These are phyloP conservation scores for Isotomurus palustris DNA, from an alignment of 2,888 invertebrate genomes.

Conservation along the genomic window DNA sequence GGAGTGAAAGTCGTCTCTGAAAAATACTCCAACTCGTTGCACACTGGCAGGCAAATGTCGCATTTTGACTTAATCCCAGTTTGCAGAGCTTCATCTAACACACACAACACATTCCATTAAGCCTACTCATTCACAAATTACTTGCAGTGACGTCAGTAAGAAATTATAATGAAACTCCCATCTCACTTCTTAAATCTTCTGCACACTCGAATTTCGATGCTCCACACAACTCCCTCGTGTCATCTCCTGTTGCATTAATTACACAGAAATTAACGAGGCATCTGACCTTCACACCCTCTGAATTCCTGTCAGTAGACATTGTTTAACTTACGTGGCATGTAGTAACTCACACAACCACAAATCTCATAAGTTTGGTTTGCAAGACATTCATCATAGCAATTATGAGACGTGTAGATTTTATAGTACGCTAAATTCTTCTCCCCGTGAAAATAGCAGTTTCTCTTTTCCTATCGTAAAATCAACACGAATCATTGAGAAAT, in stretches of 20 bases:
- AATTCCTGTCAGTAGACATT: background rate
- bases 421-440: slow-evolving; percentile 31
- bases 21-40: slow-evolving; percentile 33
- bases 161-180: no score
- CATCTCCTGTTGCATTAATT: slow-evolving; percentile 23
- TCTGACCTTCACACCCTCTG: no score
- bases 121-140: no score
- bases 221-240: slow-evolving; percentile 30
- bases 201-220: slow-evolving; percentile 31
- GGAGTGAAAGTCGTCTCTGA: slow-evolving; percentile 30
- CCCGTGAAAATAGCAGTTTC: slow-evolving; percentile 39
- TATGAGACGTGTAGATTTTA: slow-evolving; percentile 35
- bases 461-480: slow-evolving; percentile 21
- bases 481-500: background rate
- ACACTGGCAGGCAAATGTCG: slow-evolving; percentile 26
- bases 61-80: slow-evolving; percentile 27
- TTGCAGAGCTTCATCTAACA: slow-evolving; percentile 24
- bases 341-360: slow-evolving; percentile 36
- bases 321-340: slow-evolving; percentile 38
- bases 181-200: slow-evolving; percentile 32
- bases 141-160: no score
- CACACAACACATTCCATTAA: background rate
- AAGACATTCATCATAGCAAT: slow-evolving; percentile 41
- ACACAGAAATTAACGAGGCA: background rate
- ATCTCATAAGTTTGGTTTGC: slow-evolving; percentile 24